phyloP scores from a whole-genome alignment of 2,113 vertebrate species.

The Promerops cafer region DNA sequence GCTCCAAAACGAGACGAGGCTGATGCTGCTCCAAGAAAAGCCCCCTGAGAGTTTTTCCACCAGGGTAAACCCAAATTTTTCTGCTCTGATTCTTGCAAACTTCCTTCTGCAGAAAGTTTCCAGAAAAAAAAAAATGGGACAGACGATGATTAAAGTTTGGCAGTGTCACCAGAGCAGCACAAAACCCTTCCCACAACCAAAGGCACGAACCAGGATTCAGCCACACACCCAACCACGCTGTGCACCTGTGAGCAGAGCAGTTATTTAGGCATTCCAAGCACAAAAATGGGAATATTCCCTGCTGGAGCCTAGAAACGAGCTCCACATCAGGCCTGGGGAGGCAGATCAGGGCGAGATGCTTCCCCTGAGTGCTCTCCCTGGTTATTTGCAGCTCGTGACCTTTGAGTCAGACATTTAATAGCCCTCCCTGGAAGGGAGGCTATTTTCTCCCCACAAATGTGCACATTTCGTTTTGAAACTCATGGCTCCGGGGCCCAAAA shows the following conservation, averaged over 20 bases:
- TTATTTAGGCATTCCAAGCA: neutral
- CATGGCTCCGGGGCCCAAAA: neutral
- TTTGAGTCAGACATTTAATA: constrained; percentile 2
- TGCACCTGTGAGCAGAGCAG: neutral
- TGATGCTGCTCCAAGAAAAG: neutral
- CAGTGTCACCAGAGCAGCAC: neutral
- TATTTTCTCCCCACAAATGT: neutral
- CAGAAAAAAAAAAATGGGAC: neutral
- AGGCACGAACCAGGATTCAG: neutral
- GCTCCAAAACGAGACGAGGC: neutral
- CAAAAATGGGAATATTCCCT: neutral
- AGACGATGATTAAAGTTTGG: neutral
- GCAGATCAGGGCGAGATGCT: neutral
- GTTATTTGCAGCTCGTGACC: neutral
- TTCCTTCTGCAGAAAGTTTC: neutral
- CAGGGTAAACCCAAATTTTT: neutral
- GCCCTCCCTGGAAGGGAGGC: constrained; percentile 5
- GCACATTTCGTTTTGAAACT: neutral
- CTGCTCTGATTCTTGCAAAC: neutral
- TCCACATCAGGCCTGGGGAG: neutral
- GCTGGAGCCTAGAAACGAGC: neutral
- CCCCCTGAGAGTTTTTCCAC: neutral
- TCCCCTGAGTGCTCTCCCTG: neutral
- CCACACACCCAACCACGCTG: fast-evolving
- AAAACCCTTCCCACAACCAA: neutral